Evolutionary conservation across 1,140 invertebrate species (phyloP), one percentile per base, ranked within the genome.

Genomic region (Muscidifurax raptorellus): DNA sequence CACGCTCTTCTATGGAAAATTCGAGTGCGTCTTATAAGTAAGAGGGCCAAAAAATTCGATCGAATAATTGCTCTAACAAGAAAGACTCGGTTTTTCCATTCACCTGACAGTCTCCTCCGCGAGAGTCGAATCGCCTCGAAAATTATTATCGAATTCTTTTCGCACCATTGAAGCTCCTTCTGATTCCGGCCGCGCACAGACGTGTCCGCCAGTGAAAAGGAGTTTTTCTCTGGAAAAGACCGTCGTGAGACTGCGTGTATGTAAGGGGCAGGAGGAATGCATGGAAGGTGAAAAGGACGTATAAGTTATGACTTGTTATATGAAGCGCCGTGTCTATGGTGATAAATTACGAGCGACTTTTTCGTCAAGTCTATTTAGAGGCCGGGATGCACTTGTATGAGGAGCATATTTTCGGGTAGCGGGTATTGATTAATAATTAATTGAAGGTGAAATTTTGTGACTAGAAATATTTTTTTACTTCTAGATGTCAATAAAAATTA

Each of bases 101-200:
- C 30, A 15, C 10, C 12, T 25, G 27, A 15, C 28, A 15, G 27
- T 72, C 71, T 28, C 18, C 18, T 18, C 13, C 27, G 25, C 36
- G 27, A 78, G 18, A 52, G 77, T 84, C 83, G 18, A 40, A 9
- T 36, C n/a, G 59, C 27, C n/a, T 44, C 13, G 47, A 85, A 30
- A 85, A 85, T 85, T 80, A 85, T 85, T 85, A 82, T 85, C 80
- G 75, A 82, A 79, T 85, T 85, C 74, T 71, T 81, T 76, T 67
- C 67, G 36, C 64, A 36, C 66, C 78, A 64, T 72, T 25, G 74
- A 59, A 59, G 64, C 28, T 40, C 10, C 66, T 69, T 69, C 13
- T 28, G 25, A 59, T 77, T 77, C 75, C 32, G 25, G 27, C 10
- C 25, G 22, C 30, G 52, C 27, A n/a, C n/a, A 12, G 67, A 22